A percentile compares a stretch with the other conserved stretches of the same genome.
phyloP scores from a whole-genome alignment of 2,113 vertebrate species.

The Paedocypris sp. region DNA sequence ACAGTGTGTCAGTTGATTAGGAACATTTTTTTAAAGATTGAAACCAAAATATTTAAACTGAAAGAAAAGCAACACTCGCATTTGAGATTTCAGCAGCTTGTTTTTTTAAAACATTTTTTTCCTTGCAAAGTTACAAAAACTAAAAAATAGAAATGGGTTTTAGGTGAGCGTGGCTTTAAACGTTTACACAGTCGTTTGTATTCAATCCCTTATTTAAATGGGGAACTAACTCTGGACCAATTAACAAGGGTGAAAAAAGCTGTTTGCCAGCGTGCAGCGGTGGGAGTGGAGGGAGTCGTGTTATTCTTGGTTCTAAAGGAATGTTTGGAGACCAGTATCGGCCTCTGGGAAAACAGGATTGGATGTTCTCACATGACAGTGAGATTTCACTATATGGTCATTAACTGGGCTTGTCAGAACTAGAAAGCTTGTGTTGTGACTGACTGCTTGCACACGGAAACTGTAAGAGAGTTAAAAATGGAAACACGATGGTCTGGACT shows the following conservation, averaged over 20 bases:
- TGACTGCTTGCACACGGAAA: not conserved
- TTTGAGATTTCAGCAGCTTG: too few relatives aligned
- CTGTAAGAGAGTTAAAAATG: not conserved
- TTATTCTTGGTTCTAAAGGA: constrained; percentile 13
- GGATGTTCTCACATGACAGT: constrained; percentile 11
- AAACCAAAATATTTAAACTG: too few relatives aligned
- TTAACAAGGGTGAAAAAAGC: not conserved
- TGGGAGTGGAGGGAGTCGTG: not conserved
- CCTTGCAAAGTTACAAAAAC: too few relatives aligned
- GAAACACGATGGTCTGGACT: too few relatives aligned
- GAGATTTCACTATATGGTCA: constrained; percentile 4
- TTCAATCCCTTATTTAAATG: not conserved
- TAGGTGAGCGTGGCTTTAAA: not conserved
- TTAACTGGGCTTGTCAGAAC: constrained; percentile 17
- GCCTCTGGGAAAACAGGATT: constrained; percentile 16
- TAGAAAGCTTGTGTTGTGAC: not conserved
- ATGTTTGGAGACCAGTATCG: constrained; percentile 16
- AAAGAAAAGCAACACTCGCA: too few relatives aligned
- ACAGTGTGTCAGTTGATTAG: too few relatives aligned
- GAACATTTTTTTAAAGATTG: too few relatives aligned
- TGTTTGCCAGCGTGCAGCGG: constrained; percentile 1
- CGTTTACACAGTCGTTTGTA: not conserved
- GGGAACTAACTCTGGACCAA: not conserved
- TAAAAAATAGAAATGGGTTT: too few relatives aligned
- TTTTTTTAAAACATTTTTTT: too few relatives aligned